These are phyloP conservation scores for Acanthosoma haemorrhoidale DNA, from an alignment of 2,888 invertebrate species.

Conservation along the genomic window DNA sequence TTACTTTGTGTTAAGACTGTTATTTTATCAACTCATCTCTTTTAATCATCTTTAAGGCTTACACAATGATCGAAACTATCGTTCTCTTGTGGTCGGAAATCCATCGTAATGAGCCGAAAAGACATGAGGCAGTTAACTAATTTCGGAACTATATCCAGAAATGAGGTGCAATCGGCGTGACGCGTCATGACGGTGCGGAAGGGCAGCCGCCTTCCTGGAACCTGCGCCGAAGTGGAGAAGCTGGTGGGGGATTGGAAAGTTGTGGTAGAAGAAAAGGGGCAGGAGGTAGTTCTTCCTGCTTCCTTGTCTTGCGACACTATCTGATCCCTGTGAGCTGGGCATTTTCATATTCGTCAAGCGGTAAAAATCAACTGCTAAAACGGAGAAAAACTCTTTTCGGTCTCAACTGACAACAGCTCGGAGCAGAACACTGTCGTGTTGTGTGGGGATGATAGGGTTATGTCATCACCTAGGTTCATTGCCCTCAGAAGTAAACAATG, in stretches of 20 bases:
- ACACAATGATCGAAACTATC: too few species aligned
- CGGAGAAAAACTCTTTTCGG: background rate
- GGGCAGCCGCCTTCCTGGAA: background rate
- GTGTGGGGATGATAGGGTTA: background rate
- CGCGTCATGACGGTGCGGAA: background rate
- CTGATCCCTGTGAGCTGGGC: background rate
- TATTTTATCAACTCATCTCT: too few species aligned
- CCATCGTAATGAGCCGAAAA: too few species aligned
- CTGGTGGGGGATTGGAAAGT: slow-evolving; percentile 6
- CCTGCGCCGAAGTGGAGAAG: background rate
- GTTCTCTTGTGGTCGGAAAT: too few species aligned
- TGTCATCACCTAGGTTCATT: background rate
- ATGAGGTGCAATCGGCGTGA: background rate
- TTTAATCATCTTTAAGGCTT: too few species aligned
- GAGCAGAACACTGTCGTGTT: background rate
- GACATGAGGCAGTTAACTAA: too few species aligned
- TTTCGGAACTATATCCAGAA: too few species aligned
- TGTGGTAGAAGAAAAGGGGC: slow-evolving; percentile 2
- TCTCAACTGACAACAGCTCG: too few species aligned
- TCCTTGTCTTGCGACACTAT: slow-evolving; percentile 6
- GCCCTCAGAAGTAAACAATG: background rate
- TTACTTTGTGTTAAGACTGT: too few species aligned
- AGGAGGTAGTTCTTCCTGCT: background rate
- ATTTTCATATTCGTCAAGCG: background rate
- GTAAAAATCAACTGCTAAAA: background rate